phyloP scores from a whole-genome alignment of 1,140 invertebrate genomes.

The Drosophila sulfurigaster region DNA sequence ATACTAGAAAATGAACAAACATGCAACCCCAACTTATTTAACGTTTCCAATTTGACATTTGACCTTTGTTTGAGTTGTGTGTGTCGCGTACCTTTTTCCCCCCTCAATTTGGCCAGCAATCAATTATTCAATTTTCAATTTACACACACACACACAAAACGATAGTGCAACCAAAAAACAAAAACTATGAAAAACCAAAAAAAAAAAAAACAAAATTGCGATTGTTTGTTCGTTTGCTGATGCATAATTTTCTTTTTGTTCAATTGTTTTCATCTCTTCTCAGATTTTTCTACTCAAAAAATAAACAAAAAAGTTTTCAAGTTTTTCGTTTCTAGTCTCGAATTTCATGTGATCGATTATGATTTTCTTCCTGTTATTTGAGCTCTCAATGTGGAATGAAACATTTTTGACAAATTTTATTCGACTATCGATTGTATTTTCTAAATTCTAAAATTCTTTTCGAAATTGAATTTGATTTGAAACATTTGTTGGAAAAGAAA shows the following conservation, averaged over 20 bases:
- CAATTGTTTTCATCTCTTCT: conserved; percentile 9
- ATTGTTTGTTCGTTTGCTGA: conserved; percentile 78
- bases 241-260: conserved; percentile 64
- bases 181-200: conserved; percentile 45
- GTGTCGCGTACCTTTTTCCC: conserved; percentile 50
- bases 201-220: conserved; percentile 39
- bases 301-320: conserved; percentile 14
- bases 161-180: conserved; percentile 31
- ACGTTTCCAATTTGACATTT: conserved; percentile 61
- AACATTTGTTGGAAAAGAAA: neutral
- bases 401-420: conserved; percentile 27
- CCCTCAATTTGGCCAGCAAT: conserved; percentile 76
- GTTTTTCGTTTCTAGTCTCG: conserved; percentile 32
- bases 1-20: conserved; percentile 80
- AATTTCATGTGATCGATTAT: conserved; percentile 23
- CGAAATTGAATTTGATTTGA: conserved; percentile 15
- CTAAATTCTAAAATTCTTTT: conserved; percentile 40
- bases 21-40: conserved; percentile 73
- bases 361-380: conserved; percentile 47
- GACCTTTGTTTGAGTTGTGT: conserved; percentile 74
- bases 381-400: conserved; percentile 76
- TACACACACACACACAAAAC: conserved; percentile 23
- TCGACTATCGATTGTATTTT: conserved; percentile 42
- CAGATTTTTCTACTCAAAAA: conserved; percentile 15
- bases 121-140: conserved; percentile 27